Evolutionary conservation across 2,113 vertebrate genomes (phyloP).

Genomic region (Hipposideros armiger): DNA sequence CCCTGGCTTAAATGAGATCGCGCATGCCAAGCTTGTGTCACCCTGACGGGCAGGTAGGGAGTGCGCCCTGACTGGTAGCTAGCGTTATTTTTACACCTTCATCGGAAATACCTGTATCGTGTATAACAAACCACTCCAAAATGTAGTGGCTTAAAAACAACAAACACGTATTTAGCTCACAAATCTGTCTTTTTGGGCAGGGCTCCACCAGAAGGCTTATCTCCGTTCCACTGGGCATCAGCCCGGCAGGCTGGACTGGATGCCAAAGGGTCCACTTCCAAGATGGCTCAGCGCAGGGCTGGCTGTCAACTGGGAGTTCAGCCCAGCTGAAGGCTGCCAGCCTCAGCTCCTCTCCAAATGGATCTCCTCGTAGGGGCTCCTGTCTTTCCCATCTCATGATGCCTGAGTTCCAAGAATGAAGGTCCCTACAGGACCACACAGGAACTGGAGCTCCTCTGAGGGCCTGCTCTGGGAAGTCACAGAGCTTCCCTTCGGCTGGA

Average conservation of each 20-base stretch:
- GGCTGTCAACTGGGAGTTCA: not conserved
- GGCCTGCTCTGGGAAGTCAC: not conserved
- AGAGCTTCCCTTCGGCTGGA: accelerated
- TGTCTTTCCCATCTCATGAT: not conserved
- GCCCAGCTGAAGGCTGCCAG: not conserved
- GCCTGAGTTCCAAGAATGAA: not conserved
- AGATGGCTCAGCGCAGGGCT: accelerated
- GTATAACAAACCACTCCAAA: not conserved
- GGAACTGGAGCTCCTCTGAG: not conserved
- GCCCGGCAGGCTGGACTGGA: accelerated
- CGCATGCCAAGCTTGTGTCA: not conserved
- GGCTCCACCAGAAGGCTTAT: not conserved
- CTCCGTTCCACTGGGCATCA: too few relatives aligned
- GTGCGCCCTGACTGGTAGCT: not conserved
- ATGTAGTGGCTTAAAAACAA: too few relatives aligned
- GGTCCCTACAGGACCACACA: not conserved
- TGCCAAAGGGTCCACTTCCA: not conserved
- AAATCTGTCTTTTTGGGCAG: not conserved
- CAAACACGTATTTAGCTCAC: not conserved
- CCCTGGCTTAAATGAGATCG: not conserved
- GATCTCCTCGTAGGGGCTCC: not conserved
- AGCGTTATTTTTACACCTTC: not conserved
- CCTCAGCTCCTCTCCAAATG: accelerated
- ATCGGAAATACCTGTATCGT: not conserved
- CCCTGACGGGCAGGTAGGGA: too few relatives aligned